phyloP scores from a whole-genome alignment of 2,888 invertebrate species.

The Drosophila vallismaia region DNA sequence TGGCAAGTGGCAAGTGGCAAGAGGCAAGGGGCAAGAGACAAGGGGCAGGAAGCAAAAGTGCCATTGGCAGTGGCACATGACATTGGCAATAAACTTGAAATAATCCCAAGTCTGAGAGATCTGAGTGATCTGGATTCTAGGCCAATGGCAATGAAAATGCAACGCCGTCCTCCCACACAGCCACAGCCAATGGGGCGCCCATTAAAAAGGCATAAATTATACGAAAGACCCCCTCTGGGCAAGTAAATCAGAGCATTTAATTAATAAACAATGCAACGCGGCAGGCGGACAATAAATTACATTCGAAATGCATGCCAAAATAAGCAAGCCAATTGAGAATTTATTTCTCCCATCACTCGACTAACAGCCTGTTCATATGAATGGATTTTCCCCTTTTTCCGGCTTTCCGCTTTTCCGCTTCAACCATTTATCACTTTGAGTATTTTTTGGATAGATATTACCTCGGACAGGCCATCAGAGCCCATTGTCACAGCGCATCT shows the following conservation, averaged over 20 bases:
- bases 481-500: constrained; percentile 23
- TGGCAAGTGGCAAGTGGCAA: constrained; percentile 11
- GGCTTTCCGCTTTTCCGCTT: constrained; percentile 4
- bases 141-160: constrained; percentile 10
- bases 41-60: neutral
- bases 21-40: constrained; percentile 3
- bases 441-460: constrained; percentile 23
- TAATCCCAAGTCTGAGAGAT: neutral
- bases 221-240: constrained; percentile 11
- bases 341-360: constrained; percentile 9
- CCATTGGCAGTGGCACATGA: constrained; percentile 34
- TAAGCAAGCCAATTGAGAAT: constrained; percentile 13
- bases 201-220: constrained; percentile 50
- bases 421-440: constrained; percentile 13
- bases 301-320: constrained; percentile 30
- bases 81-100: constrained; percentile 37
- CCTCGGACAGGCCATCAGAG: constrained; percentile 7
- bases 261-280: constrained; percentile 46
- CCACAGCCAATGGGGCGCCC: constrained; percentile 12
- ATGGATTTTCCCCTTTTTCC: neutral
- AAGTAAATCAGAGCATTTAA: constrained; percentile 57
- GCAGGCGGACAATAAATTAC: constrained; percentile 44
- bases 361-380: neutral
- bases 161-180: constrained; percentile 13
- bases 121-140: constrained; percentile 7